Base-by-base conservation (phyloP, 2,113 vertebrate genomes). In the Anolis carolinensis region DNA sequence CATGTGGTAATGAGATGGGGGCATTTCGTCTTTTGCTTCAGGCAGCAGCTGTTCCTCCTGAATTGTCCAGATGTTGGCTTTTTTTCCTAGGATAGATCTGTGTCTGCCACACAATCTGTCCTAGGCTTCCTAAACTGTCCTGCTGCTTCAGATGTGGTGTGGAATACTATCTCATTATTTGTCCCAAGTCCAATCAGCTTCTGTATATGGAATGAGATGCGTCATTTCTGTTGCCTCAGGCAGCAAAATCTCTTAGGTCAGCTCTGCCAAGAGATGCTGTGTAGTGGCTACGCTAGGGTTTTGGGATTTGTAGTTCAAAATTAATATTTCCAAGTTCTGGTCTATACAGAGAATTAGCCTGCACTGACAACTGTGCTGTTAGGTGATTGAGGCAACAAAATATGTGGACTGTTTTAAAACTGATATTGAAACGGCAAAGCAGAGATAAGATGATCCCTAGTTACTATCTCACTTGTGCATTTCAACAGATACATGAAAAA, bases 401-500 rank as follows among this genome's bases (percentile, higher is more conserved):
- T 88, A 85, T 18, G 0, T 39, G 84, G 50, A 94, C 94, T 96
- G 93, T 96, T 96, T 96, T 93, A 95, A 96, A 80, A 95, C 88
- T 94, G 93, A 90, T 90, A 74, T 87, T 91, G 94, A 97, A 92
- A 93, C 95, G 93, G 93, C 92, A 89, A 93, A 92, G 88, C 67
- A 93, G 93, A 97, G 96, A 96, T 95, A 96, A 96, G 93, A 90
- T 27, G 91, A 93, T 92, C 91, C 91, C 79, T 80, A 93, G 86
- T 94, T 92, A 90, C 86, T 94, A 73, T 94, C 92, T 95, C 6
- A 44, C 84, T 91, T 81, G 65, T 94, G 92, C 87, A 83, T 88
- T 89, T 93, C 55, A 90, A 92, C 84, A 93, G 94, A 94, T 96
- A 95, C 95, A 96, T 95, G 2, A 44, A 44, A 90, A 95, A 96